Evolutionary conservation across 2,888 invertebrate genomes (phyloP).

Genomic region (Amaurobius ferox): DNA sequence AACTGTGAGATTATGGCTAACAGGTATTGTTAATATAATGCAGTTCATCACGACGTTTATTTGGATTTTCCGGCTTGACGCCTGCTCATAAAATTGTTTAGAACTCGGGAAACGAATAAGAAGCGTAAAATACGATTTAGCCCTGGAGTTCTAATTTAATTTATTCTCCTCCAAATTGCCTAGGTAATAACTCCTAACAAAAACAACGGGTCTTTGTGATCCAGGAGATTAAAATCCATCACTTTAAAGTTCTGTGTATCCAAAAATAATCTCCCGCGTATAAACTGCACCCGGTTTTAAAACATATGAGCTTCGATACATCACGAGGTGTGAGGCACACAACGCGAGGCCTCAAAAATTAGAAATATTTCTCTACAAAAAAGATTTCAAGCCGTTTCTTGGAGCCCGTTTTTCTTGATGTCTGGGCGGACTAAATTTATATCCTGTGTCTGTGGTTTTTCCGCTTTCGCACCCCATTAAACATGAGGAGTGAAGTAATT

Average conservation of each 20-base stretch:
- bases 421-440: conserved; percentile 23
- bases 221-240: neutral
- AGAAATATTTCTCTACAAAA: neutral
- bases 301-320: neutral
- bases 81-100: neutral
- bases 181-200: neutral
- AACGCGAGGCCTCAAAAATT: neutral
- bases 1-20: no score
- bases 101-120: neutral
- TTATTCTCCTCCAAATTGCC: neutral
- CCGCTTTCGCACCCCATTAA: conserved; percentile 57
- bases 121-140: no score
- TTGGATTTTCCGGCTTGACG: no score
- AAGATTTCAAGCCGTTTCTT: neutral
- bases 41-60: no score
- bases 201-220: conserved; percentile 4
- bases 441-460: conserved; percentile 33
- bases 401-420: neutral
- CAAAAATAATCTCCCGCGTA: neutral
- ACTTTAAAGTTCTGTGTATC: neutral
- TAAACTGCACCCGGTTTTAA: neutral
- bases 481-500: conserved; percentile 50
- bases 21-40: no score
- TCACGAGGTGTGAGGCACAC: neutral
- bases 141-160: neutral